A percentile compares a stretch with the other conserved stretches of the same genome.
phyloP scores from a whole-genome alignment of 2,797 vertebrate species.

The Poecile montanus region DNA sequence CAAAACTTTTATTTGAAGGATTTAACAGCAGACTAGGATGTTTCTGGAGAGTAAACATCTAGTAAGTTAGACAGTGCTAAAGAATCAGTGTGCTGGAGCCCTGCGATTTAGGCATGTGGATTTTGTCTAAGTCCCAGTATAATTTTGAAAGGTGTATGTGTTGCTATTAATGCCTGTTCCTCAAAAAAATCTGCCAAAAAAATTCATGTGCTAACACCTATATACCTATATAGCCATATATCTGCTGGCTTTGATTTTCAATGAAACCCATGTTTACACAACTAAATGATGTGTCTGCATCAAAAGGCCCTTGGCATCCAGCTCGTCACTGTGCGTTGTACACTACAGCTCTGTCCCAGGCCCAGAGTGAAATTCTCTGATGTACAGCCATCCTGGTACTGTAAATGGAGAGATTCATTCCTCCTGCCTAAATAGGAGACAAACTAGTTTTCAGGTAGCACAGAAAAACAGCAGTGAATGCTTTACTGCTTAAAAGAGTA shows the following conservation, averaged over 20 bases:
- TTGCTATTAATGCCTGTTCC: neutral
- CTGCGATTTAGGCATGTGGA: neutral
- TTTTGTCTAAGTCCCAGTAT: neutral
- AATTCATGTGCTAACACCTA: neutral
- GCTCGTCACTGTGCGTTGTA: neutral
- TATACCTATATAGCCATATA: neutral
- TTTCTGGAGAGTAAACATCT: neutral
- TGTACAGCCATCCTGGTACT: neutral
- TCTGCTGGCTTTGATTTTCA: neutral
- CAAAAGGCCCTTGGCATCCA: neutral
- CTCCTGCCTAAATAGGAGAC: neutral
- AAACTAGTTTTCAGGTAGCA: neutral
- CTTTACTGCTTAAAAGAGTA: neutral
- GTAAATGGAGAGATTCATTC: constrained; percentile 28
- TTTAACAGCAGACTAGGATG: neutral
- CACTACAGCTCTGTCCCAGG: neutral
- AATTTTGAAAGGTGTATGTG: neutral
- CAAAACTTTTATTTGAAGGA: neutral
- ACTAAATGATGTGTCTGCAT: neutral
- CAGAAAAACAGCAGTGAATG: neutral
- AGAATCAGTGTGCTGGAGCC: neutral
- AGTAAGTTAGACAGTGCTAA: neutral
- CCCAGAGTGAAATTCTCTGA: neutral
- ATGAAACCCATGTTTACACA: neutral
- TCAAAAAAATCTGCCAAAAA: neutral